A percentile compares a stretch with the other conserved stretches of the same genome.
Conservation (phyloP, 2,113 vertebrate genomes). For the Neodon shergylaensis region DNA sequence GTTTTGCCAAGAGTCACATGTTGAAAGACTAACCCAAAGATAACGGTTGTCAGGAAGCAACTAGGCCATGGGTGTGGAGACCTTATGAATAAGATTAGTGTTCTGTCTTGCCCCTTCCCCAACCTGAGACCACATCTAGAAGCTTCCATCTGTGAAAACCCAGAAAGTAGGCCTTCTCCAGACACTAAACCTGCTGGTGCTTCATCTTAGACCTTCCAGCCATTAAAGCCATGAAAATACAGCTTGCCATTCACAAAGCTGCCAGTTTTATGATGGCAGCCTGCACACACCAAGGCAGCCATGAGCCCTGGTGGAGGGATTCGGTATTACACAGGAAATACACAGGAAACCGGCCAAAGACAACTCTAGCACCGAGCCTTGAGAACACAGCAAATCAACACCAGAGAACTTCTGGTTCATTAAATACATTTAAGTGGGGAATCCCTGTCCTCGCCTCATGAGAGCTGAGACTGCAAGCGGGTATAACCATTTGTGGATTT, state of each 20-base stretch:
- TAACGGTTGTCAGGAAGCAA: not conserved
- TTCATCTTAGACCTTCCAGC: not conserved
- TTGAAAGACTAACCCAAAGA: not conserved
- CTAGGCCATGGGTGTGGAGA: not conserved
- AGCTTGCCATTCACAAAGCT: not conserved
- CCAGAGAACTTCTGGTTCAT: not conserved
- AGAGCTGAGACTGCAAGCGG: not conserved
- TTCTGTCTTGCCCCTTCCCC: not conserved
- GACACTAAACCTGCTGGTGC: not conserved
- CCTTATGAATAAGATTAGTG: not conserved
- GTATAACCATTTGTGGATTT: not conserved
- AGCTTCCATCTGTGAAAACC: not conserved
- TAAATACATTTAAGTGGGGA: not conserved
- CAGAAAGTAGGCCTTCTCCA: not conserved
- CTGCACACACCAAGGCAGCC: not conserved
- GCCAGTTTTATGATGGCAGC: rapidly evolving
- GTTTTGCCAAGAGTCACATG: not conserved
- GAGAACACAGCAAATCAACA: not conserved
- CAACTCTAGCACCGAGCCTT: not conserved
- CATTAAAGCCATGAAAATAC: not conserved
- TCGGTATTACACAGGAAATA: not conserved
- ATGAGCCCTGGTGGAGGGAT: not conserved
- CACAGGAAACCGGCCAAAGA: not conserved
- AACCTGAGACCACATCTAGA: not conserved
- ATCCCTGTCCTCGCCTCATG: not conserved